Percentiles rank a stretch among this genome's conserved stretches.
phyloP scores from a whole-genome alignment of 2,888 invertebrate species.

The Petrophora chlorosata region DNA sequence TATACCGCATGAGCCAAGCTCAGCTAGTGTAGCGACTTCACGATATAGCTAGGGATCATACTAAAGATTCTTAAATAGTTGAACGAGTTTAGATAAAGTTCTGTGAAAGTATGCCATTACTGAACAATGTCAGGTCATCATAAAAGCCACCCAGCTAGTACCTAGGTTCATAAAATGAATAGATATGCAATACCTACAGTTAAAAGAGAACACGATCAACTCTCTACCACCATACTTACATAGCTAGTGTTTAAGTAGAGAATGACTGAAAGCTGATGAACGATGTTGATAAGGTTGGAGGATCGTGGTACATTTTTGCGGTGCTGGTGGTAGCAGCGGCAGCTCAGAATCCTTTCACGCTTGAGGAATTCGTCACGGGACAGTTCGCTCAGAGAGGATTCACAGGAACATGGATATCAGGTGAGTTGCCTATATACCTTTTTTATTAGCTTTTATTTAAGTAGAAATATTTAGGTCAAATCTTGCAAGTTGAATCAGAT shows the following conservation, averaged over 20 bases:
- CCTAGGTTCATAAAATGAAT: too few species aligned
- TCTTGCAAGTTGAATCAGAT: too few species aligned
- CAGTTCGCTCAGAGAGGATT: conserved; percentile 74
- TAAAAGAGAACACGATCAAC: too few species aligned
- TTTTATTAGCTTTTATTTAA: neutral
- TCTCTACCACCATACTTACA: neutral
- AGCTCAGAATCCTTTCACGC: conserved; percentile 66
- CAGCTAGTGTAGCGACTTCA: too few species aligned
- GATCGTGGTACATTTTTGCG: conserved; percentile 53
- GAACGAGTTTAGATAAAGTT: too few species aligned
- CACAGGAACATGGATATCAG: conserved; percentile 86
- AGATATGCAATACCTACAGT: too few species aligned
- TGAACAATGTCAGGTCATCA: too few species aligned
- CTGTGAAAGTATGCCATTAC: too few species aligned
- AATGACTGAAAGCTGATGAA: neutral
- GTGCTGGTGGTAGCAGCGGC: conserved; percentile 51
- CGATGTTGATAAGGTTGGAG: conserved; percentile 21
- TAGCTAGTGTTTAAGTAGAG: neutral
- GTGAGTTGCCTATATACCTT: conserved; percentile 55
- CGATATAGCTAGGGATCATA: too few species aligned
- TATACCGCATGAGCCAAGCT: too few species aligned
- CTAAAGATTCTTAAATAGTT: too few species aligned
- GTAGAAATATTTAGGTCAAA: neutral
- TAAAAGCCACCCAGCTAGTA: too few species aligned
- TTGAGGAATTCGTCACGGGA: conserved; percentile 69